phyloP scores from a whole-genome alignment of 2,113 vertebrate genomes.

The Ivindomyrus marchei region DNA sequence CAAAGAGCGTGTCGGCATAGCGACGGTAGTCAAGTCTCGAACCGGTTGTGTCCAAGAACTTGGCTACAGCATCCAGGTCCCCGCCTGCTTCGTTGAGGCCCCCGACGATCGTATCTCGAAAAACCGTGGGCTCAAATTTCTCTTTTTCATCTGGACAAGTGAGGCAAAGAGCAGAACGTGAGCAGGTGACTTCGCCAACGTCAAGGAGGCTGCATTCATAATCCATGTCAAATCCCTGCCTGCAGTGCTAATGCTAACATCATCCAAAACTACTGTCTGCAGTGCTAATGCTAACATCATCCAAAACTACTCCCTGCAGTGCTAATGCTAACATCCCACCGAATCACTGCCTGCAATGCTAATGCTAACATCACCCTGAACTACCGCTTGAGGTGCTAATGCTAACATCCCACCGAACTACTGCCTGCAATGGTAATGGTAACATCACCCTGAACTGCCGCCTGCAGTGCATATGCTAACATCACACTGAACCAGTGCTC shows the following conservation, averaged over 20 bases:
- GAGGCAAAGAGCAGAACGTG: neutral
- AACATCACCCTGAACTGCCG: too few relatives aligned
- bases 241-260: neutral
- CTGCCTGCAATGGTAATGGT: too few relatives aligned
- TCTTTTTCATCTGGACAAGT: slow-evolving; percentile 84
- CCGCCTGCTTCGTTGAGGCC: slow-evolving; percentile 83
- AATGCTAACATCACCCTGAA: neutral
- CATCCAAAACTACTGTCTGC: neutral
- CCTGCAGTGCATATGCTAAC: neutral
- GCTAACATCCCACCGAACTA: neutral
- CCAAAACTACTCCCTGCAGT: neutral
- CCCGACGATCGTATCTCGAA: slow-evolving; percentile 82
- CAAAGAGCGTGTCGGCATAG: slow-evolving; percentile 89
- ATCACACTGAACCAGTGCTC: neutral
- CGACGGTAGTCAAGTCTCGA: slow-evolving; percentile 85
- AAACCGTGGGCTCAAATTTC: slow-evolving; percentile 93
- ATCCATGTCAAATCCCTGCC: too few relatives aligned
- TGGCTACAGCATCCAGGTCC: slow-evolving; percentile 84
- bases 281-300: neutral
- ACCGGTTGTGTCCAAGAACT: slow-evolving; percentile 80
- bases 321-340: too few relatives aligned
- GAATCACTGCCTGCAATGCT: too few relatives aligned
- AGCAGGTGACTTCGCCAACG: neutral
- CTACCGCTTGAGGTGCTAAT: too few relatives aligned
- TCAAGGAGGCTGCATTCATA: neutral